Evolutionary conservation across 2,113 vertebrate genomes (phyloP).

Genomic region (Aspidoscelis tigris): DNA sequence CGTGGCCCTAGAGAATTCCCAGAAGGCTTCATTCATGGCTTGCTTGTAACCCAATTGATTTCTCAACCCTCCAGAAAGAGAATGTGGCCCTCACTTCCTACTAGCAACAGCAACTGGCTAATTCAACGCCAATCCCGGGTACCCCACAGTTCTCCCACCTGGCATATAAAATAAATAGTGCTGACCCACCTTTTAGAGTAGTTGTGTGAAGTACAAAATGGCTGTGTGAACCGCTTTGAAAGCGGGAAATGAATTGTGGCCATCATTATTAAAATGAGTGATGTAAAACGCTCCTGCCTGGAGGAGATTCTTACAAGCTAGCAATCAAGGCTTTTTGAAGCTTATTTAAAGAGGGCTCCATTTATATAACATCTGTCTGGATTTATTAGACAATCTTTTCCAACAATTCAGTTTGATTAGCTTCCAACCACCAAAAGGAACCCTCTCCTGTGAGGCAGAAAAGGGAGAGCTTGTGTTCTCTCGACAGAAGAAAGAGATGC

Average conservation of each 20-base stretch:
- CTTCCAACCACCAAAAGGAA: not conserved
- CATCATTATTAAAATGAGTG: too few species aligned
- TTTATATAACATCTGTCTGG: not conserved
- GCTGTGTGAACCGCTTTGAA: not conserved
- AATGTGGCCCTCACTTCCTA: too few species aligned
- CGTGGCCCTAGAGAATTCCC: too few species aligned
- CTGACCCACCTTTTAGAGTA: not conserved
- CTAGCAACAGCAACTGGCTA: too few species aligned
- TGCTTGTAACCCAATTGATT: too few species aligned
- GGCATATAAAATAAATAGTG: not conserved
- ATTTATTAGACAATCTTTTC: not conserved
- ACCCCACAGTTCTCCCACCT: not conserved
- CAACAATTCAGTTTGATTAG: not conserved
- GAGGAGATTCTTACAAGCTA: not conserved
- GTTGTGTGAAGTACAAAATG: not conserved
- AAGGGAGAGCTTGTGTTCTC: not conserved
- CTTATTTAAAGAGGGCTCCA: not conserved
- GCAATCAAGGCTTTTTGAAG: not conserved
- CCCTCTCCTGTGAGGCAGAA: not conserved
- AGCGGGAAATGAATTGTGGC: not conserved
- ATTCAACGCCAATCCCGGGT: not conserved
- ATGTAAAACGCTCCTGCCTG: not conserved
- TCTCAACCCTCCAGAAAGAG: too few species aligned
- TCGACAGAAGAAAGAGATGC: not conserved
- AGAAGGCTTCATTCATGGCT: too few species aligned